Conservation (phyloP, 2,797 vertebrate genomes). For the Pangasius larnaudii region DNA sequence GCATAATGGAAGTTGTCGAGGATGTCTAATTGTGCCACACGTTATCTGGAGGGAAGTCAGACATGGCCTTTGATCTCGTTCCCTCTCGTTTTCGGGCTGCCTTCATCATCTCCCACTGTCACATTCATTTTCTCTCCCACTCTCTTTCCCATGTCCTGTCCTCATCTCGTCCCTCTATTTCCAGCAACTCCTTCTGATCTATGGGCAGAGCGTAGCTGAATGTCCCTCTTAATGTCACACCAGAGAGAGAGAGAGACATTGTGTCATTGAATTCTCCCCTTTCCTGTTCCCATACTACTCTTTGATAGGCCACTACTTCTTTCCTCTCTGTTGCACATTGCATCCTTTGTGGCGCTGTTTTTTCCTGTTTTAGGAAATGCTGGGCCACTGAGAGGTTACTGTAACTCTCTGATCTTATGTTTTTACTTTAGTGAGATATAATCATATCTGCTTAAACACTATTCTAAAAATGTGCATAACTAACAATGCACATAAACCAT, state of each 20-base stretch:
- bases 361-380: conserved; percentile 56
- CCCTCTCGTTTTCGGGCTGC: conserved; percentile 48
- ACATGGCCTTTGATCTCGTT: conserved; percentile 81
- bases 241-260: conserved; percentile 41
- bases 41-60: conserved; percentile 86
- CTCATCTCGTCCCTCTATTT: conserved; percentile 39
- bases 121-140: conserved; percentile 41
- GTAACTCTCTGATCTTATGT: conserved; percentile 4
- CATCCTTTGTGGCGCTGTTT: conserved; percentile 42
- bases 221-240: conserved; percentile 20
- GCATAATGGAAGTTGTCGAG: conserved; percentile 99
- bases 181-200: conserved; percentile 11
- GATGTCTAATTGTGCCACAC: conserved; percentile 94
- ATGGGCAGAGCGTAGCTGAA: conserved; percentile 32
- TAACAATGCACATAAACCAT: neutral
- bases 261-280: conserved; percentile 50
- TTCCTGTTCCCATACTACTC: conserved; percentile 37
- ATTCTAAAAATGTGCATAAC: neutral
- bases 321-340: conserved; percentile 44
- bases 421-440: neutral
- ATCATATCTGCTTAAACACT: neutral
- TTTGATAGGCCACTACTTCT: conserved; percentile 37
- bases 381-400: conserved; percentile 2
- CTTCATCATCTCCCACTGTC: conserved; percentile 47
- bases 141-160: conserved; percentile 54